Evolutionary conservation across 2,113 vertebrate species (phyloP), one percentile per base, ranked within the genome.

Genomic region (Anhinga anhinga): DNA sequence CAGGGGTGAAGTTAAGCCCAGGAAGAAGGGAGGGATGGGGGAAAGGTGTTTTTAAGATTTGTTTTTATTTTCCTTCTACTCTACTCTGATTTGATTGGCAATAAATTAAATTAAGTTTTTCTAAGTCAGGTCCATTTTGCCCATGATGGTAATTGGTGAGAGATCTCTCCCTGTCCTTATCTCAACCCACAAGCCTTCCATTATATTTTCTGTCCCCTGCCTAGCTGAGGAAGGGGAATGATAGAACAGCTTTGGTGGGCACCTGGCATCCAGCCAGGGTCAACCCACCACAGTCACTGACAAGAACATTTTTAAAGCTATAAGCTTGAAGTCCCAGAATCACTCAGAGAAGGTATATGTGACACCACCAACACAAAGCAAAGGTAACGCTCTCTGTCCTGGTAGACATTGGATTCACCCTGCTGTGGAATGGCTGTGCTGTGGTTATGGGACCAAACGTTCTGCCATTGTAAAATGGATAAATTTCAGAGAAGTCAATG

Each of bases 1-100:
- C 2, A 2, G 32, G 7, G 34, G 16, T 26, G 7, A n/a, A 69
- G 16, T 7, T 50, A 10, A 70, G 12, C 5, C 47, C 1, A 2
- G 13, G 26, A 50, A 71, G 67, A 50, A 71, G 26, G n/a, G 34
- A 49, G 17, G 22, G 34, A 13, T 27, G 8, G 25, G 34, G 16
- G 23, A 7, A 44, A 49, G 34, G 12, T 26, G 34, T 19, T 70
- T 70, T 73, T 70, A 70, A 29, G 26, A 50, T 50, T 70, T 38
- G 13, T 10, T 10, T 42, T 29, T 73, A 55, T 55, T 42, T 69
- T 55, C 36, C 42, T 9, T 14, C 22, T 73, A 56, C 5, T 21
- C 15, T 52, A 29, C 26, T 21, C n/a, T 42, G 15, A 40, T 59
- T 59, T 59, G 14, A 59, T 15, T 59, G 22, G n/a, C 34, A 59